A percentile compares a stretch with the other conserved stretches of the same genome.
phyloP scores from a whole-genome alignment of 1,140 invertebrate genomes.

The Apis cerana region DNA sequence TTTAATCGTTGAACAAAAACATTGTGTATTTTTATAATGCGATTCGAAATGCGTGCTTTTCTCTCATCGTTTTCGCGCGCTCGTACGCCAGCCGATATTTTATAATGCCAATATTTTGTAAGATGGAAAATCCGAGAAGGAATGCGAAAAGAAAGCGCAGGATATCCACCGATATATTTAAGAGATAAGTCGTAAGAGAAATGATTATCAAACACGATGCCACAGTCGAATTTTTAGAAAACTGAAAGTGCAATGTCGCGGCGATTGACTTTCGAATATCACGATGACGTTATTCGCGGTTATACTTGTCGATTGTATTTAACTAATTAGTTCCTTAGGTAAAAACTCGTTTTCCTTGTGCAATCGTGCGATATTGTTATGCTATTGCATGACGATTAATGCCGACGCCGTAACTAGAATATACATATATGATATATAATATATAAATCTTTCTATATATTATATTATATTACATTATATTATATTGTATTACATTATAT shows the following conservation, averaged over 20 bases:
- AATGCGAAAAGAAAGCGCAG: background rate
- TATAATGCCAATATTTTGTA: constrained; percentile 37
- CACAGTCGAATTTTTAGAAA: background rate
- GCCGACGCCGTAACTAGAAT: constrained; percentile 32
- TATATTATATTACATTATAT: constrained; percentile 1
- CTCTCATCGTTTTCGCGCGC: constrained; percentile 36
- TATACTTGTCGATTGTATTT: constrained; percentile 45
- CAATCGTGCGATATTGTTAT: constrained; percentile 41
- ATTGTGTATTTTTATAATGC: constrained; percentile 50
- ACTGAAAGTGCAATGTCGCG: constrained; percentile 49
- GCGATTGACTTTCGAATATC: constrained; percentile 44
- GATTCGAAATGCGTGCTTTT: constrained; percentile 17
- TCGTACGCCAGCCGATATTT: constrained; percentile 44
- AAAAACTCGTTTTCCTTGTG: constrained; percentile 41
- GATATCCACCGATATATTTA: background rate
- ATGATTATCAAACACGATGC: background rate
- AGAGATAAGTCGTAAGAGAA: background rate
- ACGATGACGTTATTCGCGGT: constrained; percentile 21
- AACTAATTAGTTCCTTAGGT: constrained; percentile 43
- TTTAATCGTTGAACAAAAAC: constrained; percentile 28
- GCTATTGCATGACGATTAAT: constrained; percentile 30
- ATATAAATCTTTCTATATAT: constrained; percentile 22
- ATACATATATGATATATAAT: constrained; percentile 21
- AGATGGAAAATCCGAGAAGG: background rate
- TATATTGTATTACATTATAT: background rate